Evolutionary conservation across 2,113 vertebrate species (phyloP), one percentile per base, ranked within the genome.

Genomic region (Phoenicopterus ruber): DNA sequence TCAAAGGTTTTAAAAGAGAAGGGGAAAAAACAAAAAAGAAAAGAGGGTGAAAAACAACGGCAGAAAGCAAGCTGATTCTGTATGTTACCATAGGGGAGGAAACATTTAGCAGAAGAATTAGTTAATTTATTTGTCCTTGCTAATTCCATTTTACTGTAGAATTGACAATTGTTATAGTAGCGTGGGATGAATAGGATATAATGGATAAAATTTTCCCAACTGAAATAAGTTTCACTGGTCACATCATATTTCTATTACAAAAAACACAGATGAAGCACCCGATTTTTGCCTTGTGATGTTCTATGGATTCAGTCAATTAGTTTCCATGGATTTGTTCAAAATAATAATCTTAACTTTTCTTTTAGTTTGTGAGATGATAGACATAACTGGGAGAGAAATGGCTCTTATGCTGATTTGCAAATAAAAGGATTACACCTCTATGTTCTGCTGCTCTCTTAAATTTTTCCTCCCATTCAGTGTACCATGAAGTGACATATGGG

Each of bases 121-220:
- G 57, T 54, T 94, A 73, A 86, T 84, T 96, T 88, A 52, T 88
- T 89, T 91, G 66, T 95, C 25, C 72, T 59, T 94, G 47, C 47
- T 74, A 95, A 77, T 96, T 95, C 77, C 15, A 58, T 90, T 96
- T 96, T 86, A 66, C 71, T 97, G 15, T 84, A 8, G 93, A 83
- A 91, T 87, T 72, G 92, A 94, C 57, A 94, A 42, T 86, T 93
- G 26, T 86, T 49, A 38, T 24, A 17, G 24, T 80, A 81, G 46
- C 92, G 36, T 54, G 59, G 42, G 78, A 70, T 93, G 67, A 86
- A 93, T 72, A 63, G 77, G 47, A 50, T 92, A 65, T 70, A 87
- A 91, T 67, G 72, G 46, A 77, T 94, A 65, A 74, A 46, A 26
- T 55, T 61, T 81, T 86, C 22, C 21, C 21, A 74, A 18, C 55